Conservation (phyloP, 2,888 invertebrate species). For the Conistra vaccinii region DNA sequence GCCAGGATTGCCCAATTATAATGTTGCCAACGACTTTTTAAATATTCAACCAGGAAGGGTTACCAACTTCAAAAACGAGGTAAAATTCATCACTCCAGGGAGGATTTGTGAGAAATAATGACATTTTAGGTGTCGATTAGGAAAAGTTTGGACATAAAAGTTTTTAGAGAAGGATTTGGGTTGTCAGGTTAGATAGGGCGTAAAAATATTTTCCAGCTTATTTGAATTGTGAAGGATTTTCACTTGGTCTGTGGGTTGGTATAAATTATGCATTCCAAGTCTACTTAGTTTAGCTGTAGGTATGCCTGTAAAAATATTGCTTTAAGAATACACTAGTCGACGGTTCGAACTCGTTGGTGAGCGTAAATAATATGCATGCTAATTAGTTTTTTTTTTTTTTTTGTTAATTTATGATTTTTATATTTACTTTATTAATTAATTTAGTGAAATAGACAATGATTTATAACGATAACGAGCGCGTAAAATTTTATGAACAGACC, state of each 20-base stretch:
- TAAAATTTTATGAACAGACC: too few species aligned
- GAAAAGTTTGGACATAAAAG: slow-evolving; percentile 81
- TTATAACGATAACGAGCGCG: too few species aligned
- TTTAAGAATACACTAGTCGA: too few species aligned
- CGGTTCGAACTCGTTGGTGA: too few species aligned
- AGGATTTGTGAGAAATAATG: slow-evolving; percentile 87
- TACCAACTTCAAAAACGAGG: slow-evolving; percentile 86
- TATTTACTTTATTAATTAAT: too few species aligned
- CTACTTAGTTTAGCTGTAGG: background rate
- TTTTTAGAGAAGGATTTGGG: slow-evolving; percentile 77
- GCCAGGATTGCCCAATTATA: slow-evolving; percentile 89
- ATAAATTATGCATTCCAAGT: background rate
- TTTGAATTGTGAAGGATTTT: slow-evolving; percentile 15
- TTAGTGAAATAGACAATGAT: too few species aligned
- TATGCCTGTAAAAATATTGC: background rate
- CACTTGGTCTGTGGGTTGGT: slow-evolving; percentile 1
- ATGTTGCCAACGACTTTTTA: slow-evolving; percentile 90
- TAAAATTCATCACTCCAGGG: slow-evolving; percentile 86
- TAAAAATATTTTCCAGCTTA: slow-evolving; percentile 57
- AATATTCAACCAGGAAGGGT: slow-evolving; percentile 88
- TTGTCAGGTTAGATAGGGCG: slow-evolving; percentile 66
- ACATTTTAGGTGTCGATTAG: slow-evolving; percentile 89
- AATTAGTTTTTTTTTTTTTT: too few species aligned
- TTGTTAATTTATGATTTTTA: too few species aligned
- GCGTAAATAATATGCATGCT: too few species aligned